Evolutionary conservation across 2,113 vertebrate species (phyloP), one percentile per base, ranked within the genome.

Genomic region (Neotoma lepida): DNA sequence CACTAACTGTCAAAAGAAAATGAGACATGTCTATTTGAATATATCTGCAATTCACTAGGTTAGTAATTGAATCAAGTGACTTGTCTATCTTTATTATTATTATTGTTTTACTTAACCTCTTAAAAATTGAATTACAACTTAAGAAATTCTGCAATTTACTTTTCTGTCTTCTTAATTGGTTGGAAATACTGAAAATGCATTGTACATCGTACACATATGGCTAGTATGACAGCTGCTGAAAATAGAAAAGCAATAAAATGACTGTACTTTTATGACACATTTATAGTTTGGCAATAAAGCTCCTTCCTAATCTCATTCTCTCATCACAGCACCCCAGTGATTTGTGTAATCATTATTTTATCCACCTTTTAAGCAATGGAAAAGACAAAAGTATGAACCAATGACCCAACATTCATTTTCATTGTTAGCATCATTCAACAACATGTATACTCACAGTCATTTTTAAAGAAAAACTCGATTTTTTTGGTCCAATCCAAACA

Each of bases 291-390:
- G 70, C 93, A 94, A 86, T 96, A 96, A 95, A 97, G 85, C 49
- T 94, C 54, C 46, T 97, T 97, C 78, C 51, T 96, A 94, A 91
- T 96, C 58, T 90, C 80, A 95, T 96, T 95, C 64, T 92, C 54
- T 88, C 61, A 88, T 94, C 84, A 95, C 15, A 93, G 81, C 81
- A 95, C 93, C 81, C 92, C 94, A 93, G 81, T 96, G 88, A 97
- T 94, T 95, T 96, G 80, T 94, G 46, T 95, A 96, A 97, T 97
- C 96, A 95, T 96, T 90, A 94, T 97, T 97, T 97, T 96, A 96
- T 94, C 87, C 93, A 63, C 76, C 63, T 96, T 94, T 97, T 95
- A 94, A 97, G 61, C 82, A 96, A 82, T 90, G 44, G 85, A 96
- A 95, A 95, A 88, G 49, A 39, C 76, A 95, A 70, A 96, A 90